A percentile compares a stretch with the other conserved stretches of the same genome.
These are phyloP conservation scores for Pammene fasciana DNA, from an alignment of 2,888 invertebrate genomes.

Conservation along the genomic window DNA sequence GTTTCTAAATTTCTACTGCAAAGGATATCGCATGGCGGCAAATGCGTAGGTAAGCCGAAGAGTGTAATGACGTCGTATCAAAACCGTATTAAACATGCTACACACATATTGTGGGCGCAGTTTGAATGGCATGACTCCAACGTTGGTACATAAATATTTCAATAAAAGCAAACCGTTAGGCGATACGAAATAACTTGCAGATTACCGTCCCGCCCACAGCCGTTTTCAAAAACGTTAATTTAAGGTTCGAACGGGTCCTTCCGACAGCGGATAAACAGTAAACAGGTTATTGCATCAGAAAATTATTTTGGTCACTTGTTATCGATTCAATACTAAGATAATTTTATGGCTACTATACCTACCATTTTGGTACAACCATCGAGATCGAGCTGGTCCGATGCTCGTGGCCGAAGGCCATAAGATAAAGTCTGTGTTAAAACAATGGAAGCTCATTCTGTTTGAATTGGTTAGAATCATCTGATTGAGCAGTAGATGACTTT, in stretches of 20 bases:
- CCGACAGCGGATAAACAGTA: constrained; percentile 21
- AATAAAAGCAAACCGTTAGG: constrained; percentile 69
- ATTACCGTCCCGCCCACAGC: constrained; percentile 57
- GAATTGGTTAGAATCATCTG: too few species aligned
- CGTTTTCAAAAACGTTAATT: constrained; percentile 55
- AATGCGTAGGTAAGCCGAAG: constrained; percentile 17
- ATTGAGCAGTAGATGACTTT: too few species aligned
- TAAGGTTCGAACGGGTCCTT: constrained; percentile 15
- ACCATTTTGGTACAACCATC: too few species aligned
- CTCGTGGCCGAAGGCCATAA: too few species aligned
- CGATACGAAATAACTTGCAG: constrained; percentile 68
- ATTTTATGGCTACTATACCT: too few species aligned
- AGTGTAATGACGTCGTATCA: constrained; percentile 31
- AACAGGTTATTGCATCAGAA: constrained; percentile 29
- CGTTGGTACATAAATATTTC: constrained; percentile 53
- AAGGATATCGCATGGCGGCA: constrained; percentile 4
- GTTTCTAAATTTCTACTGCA: constrained; percentile 27
- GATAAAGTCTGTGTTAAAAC: too few species aligned
- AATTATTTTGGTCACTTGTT: constrained; percentile 1
- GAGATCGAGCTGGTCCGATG: too few species aligned
- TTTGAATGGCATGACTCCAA: constrained; percentile 55
- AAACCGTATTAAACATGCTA: constrained; percentile 41
- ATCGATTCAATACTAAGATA: not conserved
- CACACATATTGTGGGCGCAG: constrained; percentile 42
- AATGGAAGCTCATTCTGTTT: too few species aligned